Percentiles rank a stretch among this genome's conserved stretches.
These are phyloP conservation scores for Sebastes melanostomus DNA, from an alignment of 2,797 vertebrate species.

Conservation along the genomic window DNA sequence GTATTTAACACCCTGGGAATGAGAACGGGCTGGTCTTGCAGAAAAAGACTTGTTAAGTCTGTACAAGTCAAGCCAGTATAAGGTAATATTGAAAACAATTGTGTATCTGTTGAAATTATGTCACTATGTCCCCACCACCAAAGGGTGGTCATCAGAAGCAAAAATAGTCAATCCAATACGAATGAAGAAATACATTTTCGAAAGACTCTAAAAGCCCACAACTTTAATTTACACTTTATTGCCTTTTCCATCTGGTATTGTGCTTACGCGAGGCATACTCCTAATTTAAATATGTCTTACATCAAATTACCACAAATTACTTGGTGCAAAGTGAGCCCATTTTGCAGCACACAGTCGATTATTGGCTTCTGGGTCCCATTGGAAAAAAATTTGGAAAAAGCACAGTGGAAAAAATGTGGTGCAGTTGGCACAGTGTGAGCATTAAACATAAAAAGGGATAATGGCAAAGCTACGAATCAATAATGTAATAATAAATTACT, in stretches of 20 bases:
- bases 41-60: neutral
- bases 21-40: neutral
- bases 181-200: neutral
- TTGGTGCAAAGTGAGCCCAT: neutral
- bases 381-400: neutral
- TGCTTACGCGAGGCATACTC: neutral
- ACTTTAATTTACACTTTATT: neutral
- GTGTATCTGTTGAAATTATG: neutral
- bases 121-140: neutral
- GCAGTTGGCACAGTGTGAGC: neutral
- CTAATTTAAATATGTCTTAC: neutral
- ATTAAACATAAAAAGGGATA: neutral
- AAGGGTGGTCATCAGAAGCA: neutral
- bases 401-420: neutral
- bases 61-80: neutral
- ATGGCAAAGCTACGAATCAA: conserved; percentile 13
- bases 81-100: neutral
- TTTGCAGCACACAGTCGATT: neutral
- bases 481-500: neutral
- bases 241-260: neutral
- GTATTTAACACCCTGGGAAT: too few species aligned
- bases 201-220: neutral
- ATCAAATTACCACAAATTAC: neutral
- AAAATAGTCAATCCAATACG: neutral
- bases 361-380: neutral